These are phyloP conservation scores for Sceloporus tristichus DNA, from an alignment of 2,113 vertebrate species.

Conservation along the genomic window DNA sequence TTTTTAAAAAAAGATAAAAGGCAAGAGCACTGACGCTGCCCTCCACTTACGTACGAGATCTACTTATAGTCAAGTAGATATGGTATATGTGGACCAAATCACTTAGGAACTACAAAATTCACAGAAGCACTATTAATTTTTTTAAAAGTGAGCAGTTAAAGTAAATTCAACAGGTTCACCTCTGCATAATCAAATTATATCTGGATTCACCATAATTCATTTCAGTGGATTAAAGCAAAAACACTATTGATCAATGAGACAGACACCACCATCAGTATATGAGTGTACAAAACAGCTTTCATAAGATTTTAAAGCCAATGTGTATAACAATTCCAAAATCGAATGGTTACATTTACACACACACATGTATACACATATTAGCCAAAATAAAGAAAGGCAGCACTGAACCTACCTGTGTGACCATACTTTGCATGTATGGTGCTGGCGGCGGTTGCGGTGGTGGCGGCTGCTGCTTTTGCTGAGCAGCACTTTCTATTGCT, in stretches of 20 bases:
- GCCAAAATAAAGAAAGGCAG: conserved; percentile 54
- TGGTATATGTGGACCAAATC: conserved; percentile 4
- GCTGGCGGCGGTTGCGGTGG: conserved; percentile 91
- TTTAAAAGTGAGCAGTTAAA: conserved; percentile 47
- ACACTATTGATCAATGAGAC: conserved; percentile 1
- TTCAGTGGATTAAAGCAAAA: conserved; percentile 40
- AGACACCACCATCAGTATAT: conserved; percentile 8
- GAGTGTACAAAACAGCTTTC: not conserved
- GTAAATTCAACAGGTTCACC: conserved; percentile 15
- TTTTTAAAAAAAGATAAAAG: too few relatives aligned
- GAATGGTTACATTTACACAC: conserved; percentile 42
- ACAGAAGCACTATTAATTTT: conserved; percentile 33
- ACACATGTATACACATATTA: not conserved
- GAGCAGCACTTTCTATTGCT: conserved; percentile 98
- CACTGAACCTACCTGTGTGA: conserved; percentile 87
- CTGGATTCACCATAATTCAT: not conserved
- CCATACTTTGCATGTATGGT: conserved; percentile 83
- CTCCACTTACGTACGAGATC: too few relatives aligned
- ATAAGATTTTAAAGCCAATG: conserved; percentile 24
- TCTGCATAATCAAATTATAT: not conserved
- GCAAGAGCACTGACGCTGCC: too few relatives aligned
- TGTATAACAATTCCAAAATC: rapidly evolving
- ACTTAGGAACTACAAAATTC: conserved; percentile 17
- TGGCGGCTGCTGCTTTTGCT: conserved; percentile 92
- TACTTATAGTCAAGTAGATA: too few relatives aligned